Conservation (phyloP, 2,888 invertebrate genomes). For the Epistrophella euchroma region DNA sequence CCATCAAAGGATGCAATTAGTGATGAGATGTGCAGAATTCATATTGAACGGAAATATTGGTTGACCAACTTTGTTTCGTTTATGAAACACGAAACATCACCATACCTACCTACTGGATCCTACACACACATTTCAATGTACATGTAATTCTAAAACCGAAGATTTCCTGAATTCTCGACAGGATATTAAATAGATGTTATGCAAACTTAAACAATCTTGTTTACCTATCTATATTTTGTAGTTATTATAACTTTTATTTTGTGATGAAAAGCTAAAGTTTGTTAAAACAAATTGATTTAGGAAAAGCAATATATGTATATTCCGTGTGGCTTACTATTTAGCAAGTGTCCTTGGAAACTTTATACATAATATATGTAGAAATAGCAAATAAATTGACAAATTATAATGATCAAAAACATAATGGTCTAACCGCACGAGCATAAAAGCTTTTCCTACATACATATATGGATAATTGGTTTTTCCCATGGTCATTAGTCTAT, state of each 20-base stretch:
- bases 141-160: background rate
- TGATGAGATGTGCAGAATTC: conserved; percentile 22
- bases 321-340: no score
- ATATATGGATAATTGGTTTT: conserved; percentile 2
- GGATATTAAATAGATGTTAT: background rate
- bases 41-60: conserved; percentile 15
- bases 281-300: conserved; percentile 39
- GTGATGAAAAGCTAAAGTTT: conserved; percentile 3
- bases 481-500: conserved; percentile 32
- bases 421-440: conserved; percentile 18
- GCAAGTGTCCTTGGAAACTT: conserved; percentile 25
- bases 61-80: conserved; percentile 1
- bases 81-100: no score
- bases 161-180: background rate
- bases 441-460: background rate
- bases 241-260: background rate
- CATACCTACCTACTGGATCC: no score
- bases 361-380: no score
- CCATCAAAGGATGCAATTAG: conserved; percentile 53
- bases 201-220: background rate
- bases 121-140: background rate
- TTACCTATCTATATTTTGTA: background rate
- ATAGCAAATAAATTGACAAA: conserved; percentile 36
- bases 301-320: background rate
- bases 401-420: conserved; percentile 30